Evolutionary conservation across 2,888 invertebrate genomes (phyloP).

Genomic region (Itoplectis maculator): DNA sequence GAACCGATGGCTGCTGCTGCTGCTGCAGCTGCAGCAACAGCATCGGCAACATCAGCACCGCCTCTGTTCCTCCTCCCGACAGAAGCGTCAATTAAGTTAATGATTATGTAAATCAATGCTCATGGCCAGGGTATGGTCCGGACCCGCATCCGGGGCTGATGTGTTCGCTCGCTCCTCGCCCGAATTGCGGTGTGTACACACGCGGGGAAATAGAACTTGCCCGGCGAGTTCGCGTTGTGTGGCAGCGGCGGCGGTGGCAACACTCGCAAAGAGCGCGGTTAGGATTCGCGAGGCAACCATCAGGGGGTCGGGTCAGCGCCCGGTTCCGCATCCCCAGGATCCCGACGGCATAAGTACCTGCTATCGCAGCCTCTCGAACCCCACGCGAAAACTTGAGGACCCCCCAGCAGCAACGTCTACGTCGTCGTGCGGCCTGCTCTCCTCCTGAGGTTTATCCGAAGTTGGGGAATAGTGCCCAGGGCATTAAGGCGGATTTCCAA

Average conservation of each 20-base stretch:
- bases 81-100: constrained; percentile 71
- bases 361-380: constrained; percentile 45
- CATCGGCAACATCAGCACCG: background rate
- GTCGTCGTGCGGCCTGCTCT: too few relatives aligned
- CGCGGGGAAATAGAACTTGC: constrained; percentile 44
- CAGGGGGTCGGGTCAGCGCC: constrained; percentile 14
- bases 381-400: constrained; percentile 37
- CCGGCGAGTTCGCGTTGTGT: constrained; percentile 41
- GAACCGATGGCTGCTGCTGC: background rate
- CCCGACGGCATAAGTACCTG: constrained; percentile 44
- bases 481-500: constrained; percentile 80
- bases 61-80: constrained; percentile 22
- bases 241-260: too few relatives aligned
- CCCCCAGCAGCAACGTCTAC: background rate
- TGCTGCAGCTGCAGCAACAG: background rate
- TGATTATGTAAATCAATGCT: constrained; percentile 78
- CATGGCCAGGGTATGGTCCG: too few relatives aligned
- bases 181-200: constrained; percentile 11
- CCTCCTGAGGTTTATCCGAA: constrained; percentile 67
- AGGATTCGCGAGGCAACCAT: constrained; percentile 31
- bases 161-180: constrained; percentile 42
- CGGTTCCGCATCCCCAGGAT: constrained; percentile 6
- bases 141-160: constrained; percentile 11
- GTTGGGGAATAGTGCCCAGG: constrained; percentile 69
- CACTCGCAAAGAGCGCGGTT: background rate